These are phyloP conservation scores for Novumbra hubbsi DNA, from an alignment of 2,797 vertebrate species.

Conservation along the genomic window DNA sequence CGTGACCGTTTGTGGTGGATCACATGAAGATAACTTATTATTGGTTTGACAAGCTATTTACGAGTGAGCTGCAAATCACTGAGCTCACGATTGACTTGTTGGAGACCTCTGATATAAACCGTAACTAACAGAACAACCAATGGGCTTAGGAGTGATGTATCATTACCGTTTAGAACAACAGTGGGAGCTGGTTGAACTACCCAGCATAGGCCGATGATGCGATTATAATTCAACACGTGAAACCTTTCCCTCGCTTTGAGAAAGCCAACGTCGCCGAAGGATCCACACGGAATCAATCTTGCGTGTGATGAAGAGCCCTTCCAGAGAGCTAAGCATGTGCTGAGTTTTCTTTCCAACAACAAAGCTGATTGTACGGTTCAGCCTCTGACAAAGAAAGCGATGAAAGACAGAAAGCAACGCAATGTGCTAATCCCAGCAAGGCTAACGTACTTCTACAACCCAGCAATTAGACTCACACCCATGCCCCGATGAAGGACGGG, in stretches of 20 bases:
- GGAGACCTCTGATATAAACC: too few relatives aligned
- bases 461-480: not conserved
- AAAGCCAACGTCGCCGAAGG: not conserved
- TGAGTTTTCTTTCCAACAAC: not conserved
- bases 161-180: not conserved
- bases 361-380: not conserved
- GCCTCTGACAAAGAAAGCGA: not conserved
- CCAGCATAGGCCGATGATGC: too few relatives aligned
- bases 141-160: not conserved
- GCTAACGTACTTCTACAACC: not conserved
- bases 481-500: not conserved
- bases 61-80: too few relatives aligned
- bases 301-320: not conserved
- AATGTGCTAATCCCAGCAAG: not conserved
- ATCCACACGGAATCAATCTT: not conserved
- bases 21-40: too few relatives aligned
- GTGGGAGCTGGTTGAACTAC: too few relatives aligned
- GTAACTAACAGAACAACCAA: not conserved
- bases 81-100: too few relatives aligned
- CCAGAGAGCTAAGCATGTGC: not conserved
- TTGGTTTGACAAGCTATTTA: too few relatives aligned
- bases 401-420: not conserved
- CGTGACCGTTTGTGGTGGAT: too few relatives aligned
- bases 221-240: too few relatives aligned
- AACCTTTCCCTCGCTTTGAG: not conserved